A percentile compares a stretch with the other conserved stretches of the same genome.
phyloP scores from a whole-genome alignment of 2,888 invertebrate genomes.

The Clostera curtula region DNA sequence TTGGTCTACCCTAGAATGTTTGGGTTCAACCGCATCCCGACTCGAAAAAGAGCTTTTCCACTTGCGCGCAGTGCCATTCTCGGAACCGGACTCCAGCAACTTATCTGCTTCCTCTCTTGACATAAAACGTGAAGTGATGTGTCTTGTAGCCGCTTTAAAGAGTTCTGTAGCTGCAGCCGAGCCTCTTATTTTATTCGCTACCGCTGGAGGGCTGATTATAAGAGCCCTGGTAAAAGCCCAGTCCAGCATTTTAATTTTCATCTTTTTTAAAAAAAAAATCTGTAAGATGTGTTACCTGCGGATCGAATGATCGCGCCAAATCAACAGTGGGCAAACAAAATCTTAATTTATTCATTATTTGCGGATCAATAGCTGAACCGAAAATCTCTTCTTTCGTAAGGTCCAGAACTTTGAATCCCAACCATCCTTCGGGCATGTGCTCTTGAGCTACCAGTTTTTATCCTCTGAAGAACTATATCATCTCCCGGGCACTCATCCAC shows the following conservation, averaged over 20 bases:
- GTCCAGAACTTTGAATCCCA: slow-evolving; percentile 5
- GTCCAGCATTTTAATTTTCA: slow-evolving; percentile 5
- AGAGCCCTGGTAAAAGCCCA: slow-evolving; percentile 9
- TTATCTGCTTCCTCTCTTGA: slow-evolving; percentile 8
- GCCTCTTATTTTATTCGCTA: slow-evolving; percentile 9
- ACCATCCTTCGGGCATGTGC: slow-evolving; percentile 7
- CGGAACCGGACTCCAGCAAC: slow-evolving; percentile 3
- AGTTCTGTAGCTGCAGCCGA: slow-evolving; percentile 10
- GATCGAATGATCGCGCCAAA: slow-evolving; percentile 7
- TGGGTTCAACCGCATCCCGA: not conserved
- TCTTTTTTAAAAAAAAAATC: slow-evolving; percentile 8
- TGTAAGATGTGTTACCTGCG: slow-evolving; percentile 8
- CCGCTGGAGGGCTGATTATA: slow-evolving; percentile 8
- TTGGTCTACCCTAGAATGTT: slow-evolving; percentile 1
- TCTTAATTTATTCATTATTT: slow-evolving; percentile 8
- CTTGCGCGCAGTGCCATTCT: not conserved
- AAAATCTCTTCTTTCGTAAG: slow-evolving; percentile 8
- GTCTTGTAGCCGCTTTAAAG: slow-evolving; percentile 6
- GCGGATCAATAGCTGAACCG: slow-evolving; percentile 4
- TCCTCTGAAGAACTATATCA: slow-evolving; percentile 1
- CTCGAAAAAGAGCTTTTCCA: slow-evolving; percentile 2
- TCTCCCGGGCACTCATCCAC: not conserved
- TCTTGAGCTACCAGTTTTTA: slow-evolving; percentile 5
- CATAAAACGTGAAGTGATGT: slow-evolving; percentile 2
- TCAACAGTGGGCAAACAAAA: slow-evolving; percentile 11